Percentiles rank a stretch among this genome's conserved stretches.
phyloP scores from a whole-genome alignment of 2,888 invertebrate genomes.

The Palloptera scutellata region DNA sequence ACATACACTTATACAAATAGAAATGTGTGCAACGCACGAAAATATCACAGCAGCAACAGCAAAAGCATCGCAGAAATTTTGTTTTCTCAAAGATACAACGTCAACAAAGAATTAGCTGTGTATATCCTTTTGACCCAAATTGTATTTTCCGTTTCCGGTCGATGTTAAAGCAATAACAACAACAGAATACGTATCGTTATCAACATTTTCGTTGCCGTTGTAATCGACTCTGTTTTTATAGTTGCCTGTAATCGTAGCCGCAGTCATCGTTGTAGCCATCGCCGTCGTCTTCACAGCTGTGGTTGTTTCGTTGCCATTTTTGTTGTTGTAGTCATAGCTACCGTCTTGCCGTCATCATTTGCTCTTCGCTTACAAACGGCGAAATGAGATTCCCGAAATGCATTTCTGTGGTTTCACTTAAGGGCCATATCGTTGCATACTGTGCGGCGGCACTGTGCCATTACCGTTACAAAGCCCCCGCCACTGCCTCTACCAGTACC shows the following conservation, averaged over 20 bases:
- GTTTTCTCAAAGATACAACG: conserved; percentile 17
- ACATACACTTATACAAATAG: neutral
- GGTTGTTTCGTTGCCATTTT: too few relatives aligned
- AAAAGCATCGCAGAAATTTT: conserved; percentile 8
- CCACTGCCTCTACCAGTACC: neutral
- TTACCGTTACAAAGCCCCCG: conserved; percentile 18
- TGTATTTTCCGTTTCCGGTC: conserved; percentile 16
- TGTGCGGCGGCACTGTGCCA: conserved; percentile 4
- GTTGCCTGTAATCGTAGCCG: too few relatives aligned
- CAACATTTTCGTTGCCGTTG: too few relatives aligned
- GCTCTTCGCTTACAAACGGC: neutral
- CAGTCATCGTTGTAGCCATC: too few relatives aligned
- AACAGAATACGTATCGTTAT: neutral
- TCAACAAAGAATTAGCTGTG: conserved; percentile 31
- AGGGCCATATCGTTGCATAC: conserved; percentile 7
- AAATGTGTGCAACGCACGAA: neutral
- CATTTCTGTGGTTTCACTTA: conserved; percentile 29
- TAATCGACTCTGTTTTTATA: too few relatives aligned
- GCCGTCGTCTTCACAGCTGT: too few relatives aligned
- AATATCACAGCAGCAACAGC: conserved; percentile 9
- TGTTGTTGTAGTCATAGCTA: too few relatives aligned
- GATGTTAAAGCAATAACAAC: neutral
- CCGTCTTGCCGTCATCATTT: too few relatives aligned
- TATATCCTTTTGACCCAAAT: conserved; percentile 32
- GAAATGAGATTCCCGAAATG: conserved; percentile 27